These are phyloP conservation scores for Silurus aristotelis DNA, from an alignment of 2,797 vertebrate species.

Conservation along the genomic window DNA sequence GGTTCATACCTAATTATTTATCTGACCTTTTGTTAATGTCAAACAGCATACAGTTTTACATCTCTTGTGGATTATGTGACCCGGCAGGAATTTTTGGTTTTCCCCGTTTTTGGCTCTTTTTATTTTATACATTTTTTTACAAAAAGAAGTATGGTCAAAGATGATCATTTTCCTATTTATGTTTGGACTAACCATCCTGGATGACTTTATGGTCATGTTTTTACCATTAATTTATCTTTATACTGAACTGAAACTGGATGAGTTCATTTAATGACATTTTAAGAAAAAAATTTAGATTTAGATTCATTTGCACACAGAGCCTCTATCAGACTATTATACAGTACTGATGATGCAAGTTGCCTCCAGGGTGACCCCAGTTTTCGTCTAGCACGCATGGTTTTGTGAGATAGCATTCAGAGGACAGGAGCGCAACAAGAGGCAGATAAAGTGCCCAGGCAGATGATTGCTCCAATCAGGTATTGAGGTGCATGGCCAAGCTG, in stretches of 20 bases:
- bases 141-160: conserved; percentile 41
- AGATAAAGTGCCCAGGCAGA: conserved; percentile 33
- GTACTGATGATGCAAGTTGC: conserved; percentile 3
- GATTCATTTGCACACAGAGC: neutral
- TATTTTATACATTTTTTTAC: too few species aligned
- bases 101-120: conserved; percentile 2
- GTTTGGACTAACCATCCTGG: neutral
- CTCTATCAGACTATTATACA: conserved; percentile 12
- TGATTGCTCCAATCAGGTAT: conserved; percentile 41
- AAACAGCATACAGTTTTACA: conserved; percentile 73
- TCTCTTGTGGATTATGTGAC: conserved; percentile 72
- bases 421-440: conserved; percentile 20
- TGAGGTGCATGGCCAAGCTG: conserved; percentile 23
- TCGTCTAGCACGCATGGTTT: conserved; percentile 53
- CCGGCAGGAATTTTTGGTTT: conserved; percentile 64
- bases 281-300: neutral
- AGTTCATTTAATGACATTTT: neutral
- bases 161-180: neutral
- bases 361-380: conserved; percentile 31
- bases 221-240: neutral
- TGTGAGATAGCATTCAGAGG: conserved; percentile 38
- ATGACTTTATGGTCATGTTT: neutral
- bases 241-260: neutral
- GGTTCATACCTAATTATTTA: conserved; percentile 66
- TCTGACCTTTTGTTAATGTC: conserved; percentile 82